Evolutionary conservation across 2,888 invertebrate species (phyloP).

Genomic region (Nebria salina): DNA sequence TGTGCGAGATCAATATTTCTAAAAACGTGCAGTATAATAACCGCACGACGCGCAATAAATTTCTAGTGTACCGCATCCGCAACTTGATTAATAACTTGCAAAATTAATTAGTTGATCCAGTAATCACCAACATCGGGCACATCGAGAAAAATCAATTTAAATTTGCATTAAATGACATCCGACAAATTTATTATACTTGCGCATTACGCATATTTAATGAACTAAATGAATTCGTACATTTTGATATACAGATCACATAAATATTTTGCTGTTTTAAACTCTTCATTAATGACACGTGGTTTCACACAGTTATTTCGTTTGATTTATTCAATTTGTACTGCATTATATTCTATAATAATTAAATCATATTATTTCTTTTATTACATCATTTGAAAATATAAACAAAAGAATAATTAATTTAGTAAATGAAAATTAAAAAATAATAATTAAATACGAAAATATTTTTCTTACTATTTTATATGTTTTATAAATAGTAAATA

Average conservation of each 20-base stretch:
- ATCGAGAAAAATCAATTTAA: not conserved
- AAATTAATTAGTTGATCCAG: not conserved
- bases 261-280: not conserved
- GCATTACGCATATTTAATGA: not conserved
- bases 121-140: not conserved
- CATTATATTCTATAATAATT: too few relatives aligned
- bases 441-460: too few relatives aligned
- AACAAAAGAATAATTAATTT: too few relatives aligned
- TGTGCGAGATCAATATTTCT: constrained; percentile 4
- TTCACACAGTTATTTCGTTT: not conserved
- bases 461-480: too few relatives aligned
- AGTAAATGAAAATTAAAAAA: too few relatives aligned
- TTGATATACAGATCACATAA: not conserved
- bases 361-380: too few relatives aligned
- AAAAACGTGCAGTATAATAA: not conserved
- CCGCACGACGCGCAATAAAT: not conserved
- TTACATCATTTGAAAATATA: too few relatives aligned
- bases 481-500: too few relatives aligned
- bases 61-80: not conserved
- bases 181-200: not conserved
- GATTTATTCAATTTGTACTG: not conserved
- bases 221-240: not conserved
- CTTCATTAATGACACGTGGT: not conserved
- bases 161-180: not conserved
- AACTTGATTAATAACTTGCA: constrained; percentile 1